Evolutionary conservation across 2,888 invertebrate genomes (phyloP).

Genomic region (Thereva unica): DNA sequence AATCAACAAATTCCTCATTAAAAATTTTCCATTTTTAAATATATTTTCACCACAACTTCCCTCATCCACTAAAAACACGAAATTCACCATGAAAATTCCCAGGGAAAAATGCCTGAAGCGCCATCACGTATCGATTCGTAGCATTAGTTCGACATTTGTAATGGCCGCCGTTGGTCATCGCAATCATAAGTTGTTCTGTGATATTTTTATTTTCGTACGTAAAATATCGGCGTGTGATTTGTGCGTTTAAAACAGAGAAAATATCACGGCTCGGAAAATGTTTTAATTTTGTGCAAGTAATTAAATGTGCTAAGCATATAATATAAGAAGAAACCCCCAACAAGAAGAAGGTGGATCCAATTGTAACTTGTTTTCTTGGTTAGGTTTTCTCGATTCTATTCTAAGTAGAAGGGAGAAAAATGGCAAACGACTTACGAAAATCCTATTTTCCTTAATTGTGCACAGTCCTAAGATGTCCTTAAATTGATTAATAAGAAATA

Average conservation of each 20-base stretch:
- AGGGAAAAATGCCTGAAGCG: constrained; percentile 24
- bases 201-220: constrained; percentile 43
- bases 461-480: too few species aligned
- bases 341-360: constrained; percentile 12
- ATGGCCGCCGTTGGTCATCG: constrained; percentile 41
- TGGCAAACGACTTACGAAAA: too few species aligned
- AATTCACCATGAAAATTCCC: background rate
- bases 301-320: constrained; percentile 18
- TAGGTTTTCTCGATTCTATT: too few species aligned
- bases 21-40: too few species aligned
- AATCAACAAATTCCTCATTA: too few species aligned
- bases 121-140: constrained; percentile 22
- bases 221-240: constrained; percentile 33
- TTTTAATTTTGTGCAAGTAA: constrained; percentile 1
- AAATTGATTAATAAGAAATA: too few species aligned
- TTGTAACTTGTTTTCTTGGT: too few species aligned
- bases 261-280: constrained; percentile 12
- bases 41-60: too few species aligned
- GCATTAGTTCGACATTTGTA: constrained; percentile 41
- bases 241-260: constrained; percentile 25
- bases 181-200: constrained; percentile 41
- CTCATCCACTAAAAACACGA: too few species aligned
- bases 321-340: background rate
- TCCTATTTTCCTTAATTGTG: too few species aligned
- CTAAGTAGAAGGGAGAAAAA: too few species aligned